These are phyloP conservation scores for Octomys mimax DNA, from an alignment of 2,797 vertebrate genomes.

Conservation along the genomic window DNA sequence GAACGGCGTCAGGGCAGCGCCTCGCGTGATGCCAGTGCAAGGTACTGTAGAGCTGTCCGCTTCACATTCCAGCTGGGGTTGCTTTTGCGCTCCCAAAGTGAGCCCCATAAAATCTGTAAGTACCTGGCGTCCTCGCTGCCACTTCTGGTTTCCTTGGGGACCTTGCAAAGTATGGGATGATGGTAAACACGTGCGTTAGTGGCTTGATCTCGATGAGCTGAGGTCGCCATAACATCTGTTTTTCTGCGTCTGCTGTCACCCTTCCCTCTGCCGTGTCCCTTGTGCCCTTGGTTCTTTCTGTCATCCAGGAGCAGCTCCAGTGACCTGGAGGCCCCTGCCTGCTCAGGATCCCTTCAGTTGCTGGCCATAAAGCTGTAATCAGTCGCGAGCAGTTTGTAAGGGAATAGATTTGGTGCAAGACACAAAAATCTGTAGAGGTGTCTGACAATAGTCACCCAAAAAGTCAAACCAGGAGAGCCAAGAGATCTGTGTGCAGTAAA, in stretches of 20 bases:
- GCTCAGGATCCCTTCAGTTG: conserved; percentile 58
- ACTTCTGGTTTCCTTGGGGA: conserved; percentile 52
- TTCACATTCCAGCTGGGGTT: conserved; percentile 68
- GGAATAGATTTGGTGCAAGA: not conserved
- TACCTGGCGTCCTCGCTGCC: conserved; percentile 56
- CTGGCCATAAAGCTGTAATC: not conserved
- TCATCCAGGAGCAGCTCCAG: conserved; percentile 1
- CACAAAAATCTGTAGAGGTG: not conserved
- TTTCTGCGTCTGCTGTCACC: conserved; percentile 63
- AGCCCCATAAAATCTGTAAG: conserved; percentile 37
- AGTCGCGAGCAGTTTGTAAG: not conserved
- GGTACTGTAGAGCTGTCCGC: conserved; percentile 11
- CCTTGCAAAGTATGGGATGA: conserved; percentile 58
- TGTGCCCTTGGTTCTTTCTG: conserved; percentile 45
- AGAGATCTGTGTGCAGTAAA: not conserved
- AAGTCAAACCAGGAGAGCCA: not conserved
- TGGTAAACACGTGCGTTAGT: conserved; percentile 71
- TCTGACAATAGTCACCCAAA: not conserved
- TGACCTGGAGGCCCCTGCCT: conserved; percentile 36
- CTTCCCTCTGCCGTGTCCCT: conserved; percentile 23
- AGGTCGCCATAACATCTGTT: conserved; percentile 77
- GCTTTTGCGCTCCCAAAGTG: conserved; percentile 39
- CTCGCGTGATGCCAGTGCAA: conserved; percentile 66
- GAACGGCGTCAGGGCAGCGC: not conserved
- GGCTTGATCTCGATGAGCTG: conserved; percentile 66